phyloP scores from a whole-genome alignment of 2,888 invertebrate genomes.

The Hyposoter didymator region DNA sequence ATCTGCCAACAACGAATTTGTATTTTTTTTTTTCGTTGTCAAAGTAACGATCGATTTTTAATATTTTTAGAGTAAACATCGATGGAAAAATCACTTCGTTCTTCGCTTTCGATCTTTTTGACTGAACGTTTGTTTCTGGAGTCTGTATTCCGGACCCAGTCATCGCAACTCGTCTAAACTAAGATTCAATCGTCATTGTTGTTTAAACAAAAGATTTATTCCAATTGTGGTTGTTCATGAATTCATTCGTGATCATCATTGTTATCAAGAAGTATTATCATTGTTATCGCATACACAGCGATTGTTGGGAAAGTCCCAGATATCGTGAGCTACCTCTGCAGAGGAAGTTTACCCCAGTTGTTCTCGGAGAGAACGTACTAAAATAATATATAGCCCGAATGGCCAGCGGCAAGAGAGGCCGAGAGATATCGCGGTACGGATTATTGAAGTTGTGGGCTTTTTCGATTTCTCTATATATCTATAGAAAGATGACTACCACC shows the following conservation, averaged over 20 bases:
- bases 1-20: slow-evolving; percentile 71
- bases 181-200: background rate
- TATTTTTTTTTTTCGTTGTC: background rate
- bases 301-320: slow-evolving; percentile 36
- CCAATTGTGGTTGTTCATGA: background rate
- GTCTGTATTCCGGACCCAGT: background rate
- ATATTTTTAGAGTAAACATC: too few relatives aligned
- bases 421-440: slow-evolving; percentile 41
- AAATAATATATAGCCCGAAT: slow-evolving; percentile 7
- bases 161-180: background rate
- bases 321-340: slow-evolving; percentile 33
- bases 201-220: background rate
- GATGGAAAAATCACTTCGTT: too few relatives aligned
- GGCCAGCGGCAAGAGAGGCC: background rate
- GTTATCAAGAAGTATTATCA: background rate
- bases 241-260: background rate
- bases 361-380: slow-evolving; percentile 51
- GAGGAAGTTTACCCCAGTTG: slow-evolving; percentile 75
- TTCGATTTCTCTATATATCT: background rate
- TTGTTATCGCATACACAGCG: slow-evolving; percentile 25
- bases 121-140: background rate
- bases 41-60: background rate
- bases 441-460: slow-evolving; percentile 44
- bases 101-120: too few relatives aligned
- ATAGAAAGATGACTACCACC: background rate